Base-by-base conservation (phyloP, 2,888 invertebrate genomes). In the Pheosia gnoma region DNA sequence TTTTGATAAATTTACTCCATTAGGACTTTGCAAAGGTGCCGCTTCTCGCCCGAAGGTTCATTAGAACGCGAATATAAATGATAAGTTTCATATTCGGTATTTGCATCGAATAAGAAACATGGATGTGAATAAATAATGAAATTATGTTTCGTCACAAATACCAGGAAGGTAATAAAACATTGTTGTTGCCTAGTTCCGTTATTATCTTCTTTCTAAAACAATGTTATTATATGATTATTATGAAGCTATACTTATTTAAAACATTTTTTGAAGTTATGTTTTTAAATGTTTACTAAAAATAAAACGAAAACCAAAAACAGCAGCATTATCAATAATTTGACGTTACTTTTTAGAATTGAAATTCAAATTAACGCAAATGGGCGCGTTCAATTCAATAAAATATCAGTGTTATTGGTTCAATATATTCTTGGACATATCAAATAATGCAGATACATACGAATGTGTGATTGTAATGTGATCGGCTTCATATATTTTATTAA, bases 1-100 rank as follows among this genome's bases (percentile, higher is more conserved):
- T 83, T 81, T 80, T 78, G 82, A 83, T 65, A 65, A 65, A 68
- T 61, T 75, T 67, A 69, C 80, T 82, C 77, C 74, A 76, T 83
- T 77, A 75, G 66, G 66, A 65, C 68, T 58, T 52, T 8, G 59
- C 55, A 68, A 70, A 71, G 72, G 73, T 67, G 77, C 75, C 74
- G 79, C 79, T 70, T 67, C 63, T 68, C 54, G 66, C 65, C 66
- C 36, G 37, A 57, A 64, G 62, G 10, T 55, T 45, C 11, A 10
- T 25, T 36, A 43, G 9, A 43, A 79, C 78, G 77, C 73, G 69
- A 63, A 68, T 71, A 70, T 80, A 78, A 77, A 83, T 77, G 75
- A 68, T 45, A 36, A 5, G 25, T 25, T 52, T 25, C 13, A 52
- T 52, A 52, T 49, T 49, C n/a, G 9, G 36, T 9, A 52, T 52